Evolutionary conservation across 2,888 invertebrate species (phyloP).

Genomic region (Drosophila anomelani): DNA sequence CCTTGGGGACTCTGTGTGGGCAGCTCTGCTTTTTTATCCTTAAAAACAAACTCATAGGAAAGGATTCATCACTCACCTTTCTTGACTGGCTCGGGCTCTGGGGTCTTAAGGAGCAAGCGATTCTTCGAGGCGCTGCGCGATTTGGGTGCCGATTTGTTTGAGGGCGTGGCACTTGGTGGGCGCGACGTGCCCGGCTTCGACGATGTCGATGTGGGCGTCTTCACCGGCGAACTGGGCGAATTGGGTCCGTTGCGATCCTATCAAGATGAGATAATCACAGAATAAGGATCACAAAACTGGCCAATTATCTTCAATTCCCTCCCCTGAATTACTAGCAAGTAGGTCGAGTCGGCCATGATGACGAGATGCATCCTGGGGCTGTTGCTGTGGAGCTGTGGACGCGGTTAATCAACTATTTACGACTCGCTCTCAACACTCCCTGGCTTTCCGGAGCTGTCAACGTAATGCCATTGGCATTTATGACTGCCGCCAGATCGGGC

Average conservation of each 20-base stretch:
- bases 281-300: not conserved
- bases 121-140: constrained; percentile 84
- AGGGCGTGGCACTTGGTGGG: constrained; percentile 85
- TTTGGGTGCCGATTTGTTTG: constrained; percentile 83
- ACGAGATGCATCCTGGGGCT: constrained; percentile 78
- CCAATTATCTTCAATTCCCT: not conserved
- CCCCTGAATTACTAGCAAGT: constrained; percentile 66
- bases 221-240: constrained; percentile 90
- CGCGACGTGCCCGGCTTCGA: constrained; percentile 84
- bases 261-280: not conserved
- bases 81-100: constrained; percentile 89
- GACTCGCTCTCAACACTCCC: constrained; percentile 46
- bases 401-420: constrained; percentile 29
- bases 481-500: constrained; percentile 39
- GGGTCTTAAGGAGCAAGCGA: constrained; percentile 87
- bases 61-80: constrained; percentile 87
- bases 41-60: not conserved
- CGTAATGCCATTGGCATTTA: constrained; percentile 67
- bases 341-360: constrained; percentile 75
- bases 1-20: not conserved
- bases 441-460: constrained; percentile 63
- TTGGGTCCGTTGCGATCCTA: constrained; percentile 88
- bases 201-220: constrained; percentile 86
- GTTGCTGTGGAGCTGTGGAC: not conserved
- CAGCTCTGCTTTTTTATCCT: not conserved